phyloP scores from a whole-genome alignment of 2,888 invertebrate species.

The Pycnomerus fuliginosus region DNA sequence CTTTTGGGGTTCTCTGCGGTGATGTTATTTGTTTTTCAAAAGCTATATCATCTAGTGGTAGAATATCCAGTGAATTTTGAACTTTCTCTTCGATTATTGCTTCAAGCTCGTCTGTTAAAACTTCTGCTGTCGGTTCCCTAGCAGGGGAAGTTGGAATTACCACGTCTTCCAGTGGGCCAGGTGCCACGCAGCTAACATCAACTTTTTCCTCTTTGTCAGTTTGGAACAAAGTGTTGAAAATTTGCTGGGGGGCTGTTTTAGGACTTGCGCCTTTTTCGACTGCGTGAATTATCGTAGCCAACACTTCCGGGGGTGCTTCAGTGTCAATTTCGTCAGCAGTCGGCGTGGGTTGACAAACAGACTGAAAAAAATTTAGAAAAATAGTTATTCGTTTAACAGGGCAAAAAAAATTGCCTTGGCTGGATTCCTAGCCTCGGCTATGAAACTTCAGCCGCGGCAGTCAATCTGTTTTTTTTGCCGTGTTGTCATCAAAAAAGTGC shows the following conservation, averaged over 20 bases:
- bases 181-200: slow-evolving; percentile 40
- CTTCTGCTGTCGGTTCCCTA: slow-evolving; percentile 30
- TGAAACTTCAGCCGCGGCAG: no score
- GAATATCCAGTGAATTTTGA: slow-evolving; percentile 28
- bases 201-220: slow-evolving; percentile 20
- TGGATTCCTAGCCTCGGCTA: no score
- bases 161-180: slow-evolving; percentile 46
- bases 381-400: slow-evolving; percentile 1
- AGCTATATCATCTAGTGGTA: slow-evolving; percentile 31
- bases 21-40: slow-evolving; percentile 32
- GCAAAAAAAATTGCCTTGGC: background rate
- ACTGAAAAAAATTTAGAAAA: slow-evolving; percentile 26
- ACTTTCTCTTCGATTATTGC: slow-evolving; percentile 31
- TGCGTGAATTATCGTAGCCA: slow-evolving; percentile 47
- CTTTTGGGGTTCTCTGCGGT: slow-evolving; percentile 13
- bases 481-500: no score
- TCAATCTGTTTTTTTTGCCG: no score
- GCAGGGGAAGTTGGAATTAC: slow-evolving; percentile 37
- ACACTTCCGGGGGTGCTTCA: slow-evolving; percentile 46
- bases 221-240: slow-evolving; percentile 45
- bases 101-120: slow-evolving; percentile 36
- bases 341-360: slow-evolving; percentile 37
- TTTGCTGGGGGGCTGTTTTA: slow-evolving; percentile 39
- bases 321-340: slow-evolving; percentile 41
- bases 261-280: slow-evolving; percentile 46